Evolutionary conservation across 2,888 invertebrate genomes (phyloP).

Genomic region (Lepidocyrtinus sp.): DNA sequence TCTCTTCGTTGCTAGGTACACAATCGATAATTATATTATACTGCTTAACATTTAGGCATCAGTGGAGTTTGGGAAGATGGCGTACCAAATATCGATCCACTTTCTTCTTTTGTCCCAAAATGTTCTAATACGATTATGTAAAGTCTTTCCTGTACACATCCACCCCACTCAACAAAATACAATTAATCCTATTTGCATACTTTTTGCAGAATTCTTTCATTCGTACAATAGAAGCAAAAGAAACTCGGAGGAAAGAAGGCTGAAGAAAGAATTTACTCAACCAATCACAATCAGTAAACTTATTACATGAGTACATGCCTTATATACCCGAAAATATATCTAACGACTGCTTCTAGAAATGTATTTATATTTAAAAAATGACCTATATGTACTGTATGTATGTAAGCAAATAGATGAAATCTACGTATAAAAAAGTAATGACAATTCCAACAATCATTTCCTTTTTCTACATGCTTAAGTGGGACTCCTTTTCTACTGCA

Average conservation of each 20-base stretch:
- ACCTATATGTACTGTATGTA: no score
- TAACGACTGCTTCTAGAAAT: no score
- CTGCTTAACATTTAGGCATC: not conserved
- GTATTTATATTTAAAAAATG: no score
- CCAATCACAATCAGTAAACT: no score
- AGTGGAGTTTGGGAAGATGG: not conserved
- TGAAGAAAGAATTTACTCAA: not conserved
- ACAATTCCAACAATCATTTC: slow-evolving; percentile 27
- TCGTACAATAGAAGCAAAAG: not conserved
- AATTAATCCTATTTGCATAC: slow-evolving; percentile 45
- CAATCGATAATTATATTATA: slow-evolving; percentile 43
- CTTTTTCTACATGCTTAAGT: not conserved
- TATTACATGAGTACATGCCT: slow-evolving; percentile 45
- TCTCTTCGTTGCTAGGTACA: not conserved
- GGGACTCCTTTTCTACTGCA: not conserved
- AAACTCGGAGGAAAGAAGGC: not conserved
- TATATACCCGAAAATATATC: no score
- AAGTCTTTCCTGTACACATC: not conserved
- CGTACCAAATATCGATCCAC: not conserved
- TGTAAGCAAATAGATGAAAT: slow-evolving; percentile 17
- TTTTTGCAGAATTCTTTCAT: slow-evolving; percentile 15
- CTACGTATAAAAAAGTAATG: not conserved
- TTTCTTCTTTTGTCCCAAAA: slow-evolving; percentile 3
- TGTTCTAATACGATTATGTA: slow-evolving; percentile 3
- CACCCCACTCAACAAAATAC: not conserved